These are phyloP conservation scores for Adelges cooleyi DNA, from an alignment of 1,140 invertebrate genomes.

Conservation along the genomic window DNA sequence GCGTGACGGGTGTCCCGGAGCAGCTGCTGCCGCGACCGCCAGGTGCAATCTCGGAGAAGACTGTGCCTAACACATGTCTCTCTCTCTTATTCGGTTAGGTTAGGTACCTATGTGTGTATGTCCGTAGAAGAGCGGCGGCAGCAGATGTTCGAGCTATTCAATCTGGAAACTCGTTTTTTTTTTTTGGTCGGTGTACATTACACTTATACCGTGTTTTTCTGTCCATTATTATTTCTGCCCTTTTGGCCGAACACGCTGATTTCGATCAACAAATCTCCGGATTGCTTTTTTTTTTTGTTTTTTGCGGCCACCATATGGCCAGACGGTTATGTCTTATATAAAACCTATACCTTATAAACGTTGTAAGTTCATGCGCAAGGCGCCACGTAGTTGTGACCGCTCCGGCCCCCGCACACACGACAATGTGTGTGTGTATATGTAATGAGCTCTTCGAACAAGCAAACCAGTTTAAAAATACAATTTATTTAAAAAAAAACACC, in stretches of 20 bases:
- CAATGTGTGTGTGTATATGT: no score
- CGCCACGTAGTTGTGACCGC: neutral
- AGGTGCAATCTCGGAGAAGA: conserved; percentile 13
- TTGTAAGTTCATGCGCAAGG: neutral
- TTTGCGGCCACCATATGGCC: conserved; percentile 1
- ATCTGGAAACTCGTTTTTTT: conserved; percentile 9
- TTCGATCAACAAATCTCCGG: conserved; percentile 9
- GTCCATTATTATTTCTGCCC: neutral
- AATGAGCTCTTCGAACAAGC: no score
- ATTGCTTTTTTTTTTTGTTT: neutral
- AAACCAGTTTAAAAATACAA: conserved; percentile 4
- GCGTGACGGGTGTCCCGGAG: conserved; percentile 14
- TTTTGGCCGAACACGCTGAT: neutral
- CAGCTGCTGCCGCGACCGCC: conserved; percentile 17
- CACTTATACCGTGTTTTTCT: neutral
- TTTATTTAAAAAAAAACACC: no score
- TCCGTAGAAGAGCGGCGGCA: neutral
- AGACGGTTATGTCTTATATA: no score
- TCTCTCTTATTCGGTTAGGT: no score
- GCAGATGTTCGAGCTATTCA: conserved; percentile 1
- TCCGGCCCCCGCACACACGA: neutral
- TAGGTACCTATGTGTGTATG: neutral
- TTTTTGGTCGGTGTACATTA: neutral
- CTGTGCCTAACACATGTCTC: conserved; percentile 10
- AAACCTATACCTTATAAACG: no score